Base-by-base conservation (phyloP, 1,140 invertebrate species). In the Zaprionus tsacasi region DNA sequence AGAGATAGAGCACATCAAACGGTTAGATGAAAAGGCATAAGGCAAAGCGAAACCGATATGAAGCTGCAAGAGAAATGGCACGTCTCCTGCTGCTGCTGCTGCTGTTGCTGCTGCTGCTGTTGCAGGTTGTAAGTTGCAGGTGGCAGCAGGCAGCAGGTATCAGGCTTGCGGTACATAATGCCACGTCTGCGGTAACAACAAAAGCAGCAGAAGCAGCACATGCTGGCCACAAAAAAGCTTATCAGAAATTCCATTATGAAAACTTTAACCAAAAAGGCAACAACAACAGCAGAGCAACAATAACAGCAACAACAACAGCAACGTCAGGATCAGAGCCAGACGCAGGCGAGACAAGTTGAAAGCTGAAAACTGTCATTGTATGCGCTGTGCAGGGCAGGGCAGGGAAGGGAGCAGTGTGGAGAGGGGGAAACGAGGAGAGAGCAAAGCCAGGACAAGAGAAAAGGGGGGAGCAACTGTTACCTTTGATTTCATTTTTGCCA, bases 241-340 rank as follows among this genome's bases (percentile, higher is more conserved):
- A 88, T 89, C 85, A 81, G 78, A 88, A 88, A 89, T 88, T 89
- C 81, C 83, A 88, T 89, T 89, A 88, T 78, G 77, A 89, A 78
- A 83, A 83, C 66, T 83, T 80, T 40, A 79, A 73, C 54, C 61
- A 78, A 78, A 76, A 38, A 45, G 27, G 27, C 17, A 68, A 45
- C 71, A 58, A 54, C 52, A 70, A 27, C 45, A 64, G 45, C 66
- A 35, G 30, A 30, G 45, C 45, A 73, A 74, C 36, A 59, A 58
- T 54, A 75, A 70, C 67, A 75, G 36, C 25, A 68, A 8, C 45
- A 63, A 40, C 17, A 56, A 6, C 54, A 66, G 63, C 63, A 75
- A 75, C 68, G 67, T 70, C 72, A 48, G 52, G 4, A 70, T 33
- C 65, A 63, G 50, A 38, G 48, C 54, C 63, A 67, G 48, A 69